Conservation (phyloP, 92 coral and sea anemone species). For the Palythoa grandiflora region DNA sequence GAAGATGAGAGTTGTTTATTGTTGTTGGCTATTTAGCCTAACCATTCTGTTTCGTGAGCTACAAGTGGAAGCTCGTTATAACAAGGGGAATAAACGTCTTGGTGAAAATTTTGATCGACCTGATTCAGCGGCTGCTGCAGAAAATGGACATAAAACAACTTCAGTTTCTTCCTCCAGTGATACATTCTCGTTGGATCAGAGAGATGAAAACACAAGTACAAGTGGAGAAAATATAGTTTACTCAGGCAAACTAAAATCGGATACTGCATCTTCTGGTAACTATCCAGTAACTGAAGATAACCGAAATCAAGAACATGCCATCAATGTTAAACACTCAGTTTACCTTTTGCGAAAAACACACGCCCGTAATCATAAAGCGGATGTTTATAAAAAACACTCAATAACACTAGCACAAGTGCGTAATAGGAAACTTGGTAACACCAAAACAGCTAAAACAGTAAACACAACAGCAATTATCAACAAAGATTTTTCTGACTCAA, state of each 20-base stretch:
- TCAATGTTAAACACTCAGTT: neutral
- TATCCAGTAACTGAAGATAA: neutral
- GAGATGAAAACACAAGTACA: conserved; percentile 1
- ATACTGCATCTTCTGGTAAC: conserved; percentile 4
- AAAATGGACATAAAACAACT: neutral
- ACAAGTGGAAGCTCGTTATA: neutral
- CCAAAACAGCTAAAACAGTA: neutral
- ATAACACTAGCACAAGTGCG: conserved; percentile 7
- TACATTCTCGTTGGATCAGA: neutral
- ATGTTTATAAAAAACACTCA: conserved; percentile 33
- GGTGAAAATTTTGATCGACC: neutral
- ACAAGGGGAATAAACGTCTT: neutral
- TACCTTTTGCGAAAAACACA: neutral
- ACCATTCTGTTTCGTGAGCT: neutral
- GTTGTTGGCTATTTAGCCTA: neutral
- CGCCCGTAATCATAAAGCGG: neutral
- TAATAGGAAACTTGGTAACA: neutral
- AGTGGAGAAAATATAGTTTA: conserved; percentile 13
- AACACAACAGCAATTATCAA: neutral
- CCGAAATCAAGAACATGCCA: neutral
- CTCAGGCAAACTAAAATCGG: neutral
- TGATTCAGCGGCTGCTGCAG: neutral
- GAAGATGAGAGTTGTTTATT: conserved; percentile 31
- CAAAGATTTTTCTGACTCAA: conserved; percentile 6
- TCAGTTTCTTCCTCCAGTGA: neutral